Evolutionary conservation across 2,888 invertebrate species (phyloP), one percentile per base, ranked within the genome.

Genomic region (Melinaea marsaeus): DNA sequence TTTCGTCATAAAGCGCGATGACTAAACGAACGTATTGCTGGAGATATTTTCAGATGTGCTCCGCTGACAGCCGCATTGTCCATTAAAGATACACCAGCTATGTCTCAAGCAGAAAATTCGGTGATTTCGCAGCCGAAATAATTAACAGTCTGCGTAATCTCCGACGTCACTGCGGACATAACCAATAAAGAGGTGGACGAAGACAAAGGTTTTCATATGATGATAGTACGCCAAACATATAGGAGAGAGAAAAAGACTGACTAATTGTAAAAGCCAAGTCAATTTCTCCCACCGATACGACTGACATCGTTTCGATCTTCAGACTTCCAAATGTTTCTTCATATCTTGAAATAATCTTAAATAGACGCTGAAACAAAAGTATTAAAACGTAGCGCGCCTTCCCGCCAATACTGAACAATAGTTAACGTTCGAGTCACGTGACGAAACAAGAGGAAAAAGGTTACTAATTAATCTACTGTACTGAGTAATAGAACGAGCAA

Each of bases 171-270:
- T 90, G 90, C 89, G 76, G 80, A 86, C 86, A 83, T 77, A 75
- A 76, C 77, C 74, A 71, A 69, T 64, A 66, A 60, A 61, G 13
- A 55, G 55, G 66, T 22, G 65, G 56, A 45, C 60, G 57, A 57
- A 65, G 67, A 61, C 62, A 68, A 55, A 54, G 34, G 47, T 54
- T 62, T 61, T 37, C 57, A 61, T 61, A 58, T 59, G 90, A 77
- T 69, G 85, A 72, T 76, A 78, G 83, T 80, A 91, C 92, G 92
- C 87, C 86, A 80, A 86, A 87, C 90, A 89, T 91, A 94, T 94
- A 94, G 94, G 94, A 94, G 94, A 94, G 94, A 94, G 94, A 94
- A 94, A 94, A 94, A 94, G 94, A 94, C 94, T 94, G 94, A 94
- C 94, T 94, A 79, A 81, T 76, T 79, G 3, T 32, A 85, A 89